Evolutionary conservation across 2,797 vertebrate species (phyloP).

Genomic region (Girardinus metallicus): DNA sequence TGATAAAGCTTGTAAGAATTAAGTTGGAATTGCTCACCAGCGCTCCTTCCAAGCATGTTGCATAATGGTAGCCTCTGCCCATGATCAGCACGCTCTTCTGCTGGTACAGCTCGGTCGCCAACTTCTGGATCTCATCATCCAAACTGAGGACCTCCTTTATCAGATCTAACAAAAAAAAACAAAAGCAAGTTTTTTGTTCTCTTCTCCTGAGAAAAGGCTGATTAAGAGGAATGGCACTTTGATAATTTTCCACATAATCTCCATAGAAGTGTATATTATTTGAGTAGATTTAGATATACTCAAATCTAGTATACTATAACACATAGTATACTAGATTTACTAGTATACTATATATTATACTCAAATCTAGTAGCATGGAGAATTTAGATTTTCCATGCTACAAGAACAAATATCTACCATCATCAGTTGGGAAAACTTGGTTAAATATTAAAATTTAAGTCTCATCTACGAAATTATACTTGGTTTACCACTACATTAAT

Average conservation of each 20-base stretch:
- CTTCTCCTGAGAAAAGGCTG: not conserved
- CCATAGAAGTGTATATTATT: not conserved
- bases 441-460: not conserved
- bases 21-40: constrained; percentile 81
- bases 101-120: constrained; percentile 93
- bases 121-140: constrained; percentile 97
- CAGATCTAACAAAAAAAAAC: constrained; percentile 79
- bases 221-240: not conserved
- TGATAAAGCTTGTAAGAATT: not conserved
- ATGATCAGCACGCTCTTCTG: constrained; percentile 99
- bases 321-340: too few relatives aligned
- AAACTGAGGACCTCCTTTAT: constrained; percentile 96
- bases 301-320: too few relatives aligned
- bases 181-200: not conserved
- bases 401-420: not conserved
- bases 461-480: not conserved
- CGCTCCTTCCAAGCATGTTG: constrained; percentile 96
- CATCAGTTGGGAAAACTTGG: not conserved
- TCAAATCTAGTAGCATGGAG: too few relatives aligned
- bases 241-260: not conserved
- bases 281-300: not conserved
- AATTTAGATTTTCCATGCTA: not conserved
- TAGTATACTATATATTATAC: too few relatives aligned
- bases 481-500: too few relatives aligned
- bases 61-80: constrained; percentile 97